Conservation (phyloP, 2,797 vertebrate genomes). For the Molossus alvarezi region DNA sequence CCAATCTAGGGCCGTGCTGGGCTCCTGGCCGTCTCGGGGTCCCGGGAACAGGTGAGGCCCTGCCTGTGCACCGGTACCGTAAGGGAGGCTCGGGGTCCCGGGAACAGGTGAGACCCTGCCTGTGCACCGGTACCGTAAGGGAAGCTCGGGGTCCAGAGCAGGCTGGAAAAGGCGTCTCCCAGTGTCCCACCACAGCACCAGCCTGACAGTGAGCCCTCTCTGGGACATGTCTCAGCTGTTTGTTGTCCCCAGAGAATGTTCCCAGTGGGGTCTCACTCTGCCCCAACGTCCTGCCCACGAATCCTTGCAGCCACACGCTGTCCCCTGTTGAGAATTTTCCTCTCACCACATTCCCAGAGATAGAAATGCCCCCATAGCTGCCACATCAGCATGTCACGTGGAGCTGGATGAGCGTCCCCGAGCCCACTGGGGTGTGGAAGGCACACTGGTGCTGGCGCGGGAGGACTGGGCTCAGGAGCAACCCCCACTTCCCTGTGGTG, state of each 20-base stretch:
- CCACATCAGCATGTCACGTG: accelerated
- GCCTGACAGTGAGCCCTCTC: background rate
- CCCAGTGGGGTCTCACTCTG: background rate
- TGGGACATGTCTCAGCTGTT: background rate
- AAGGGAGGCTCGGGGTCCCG: background rate
- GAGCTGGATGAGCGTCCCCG: background rate
- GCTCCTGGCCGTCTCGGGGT: background rate
- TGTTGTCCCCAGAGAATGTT: background rate
- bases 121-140: background rate
- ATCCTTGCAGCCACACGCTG: background rate
- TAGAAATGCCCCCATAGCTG: background rate
- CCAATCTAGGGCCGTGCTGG: too few species aligned
- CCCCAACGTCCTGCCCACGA: background rate
- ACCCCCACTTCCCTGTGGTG: background rate
- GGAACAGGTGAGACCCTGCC: too few species aligned
- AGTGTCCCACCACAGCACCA: background rate
- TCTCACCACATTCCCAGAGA: background rate
- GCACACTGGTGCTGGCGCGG: background rate
- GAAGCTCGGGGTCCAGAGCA: background rate
- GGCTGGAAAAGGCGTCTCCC: background rate
- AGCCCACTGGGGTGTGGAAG: background rate
- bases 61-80: background rate
- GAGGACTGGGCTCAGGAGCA: background rate
- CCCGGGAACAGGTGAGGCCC: background rate
- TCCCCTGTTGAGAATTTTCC: background rate